A percentile compares a stretch with the other conserved stretches of the same genome.
phyloP scores from a whole-genome alignment of 1,140 invertebrate species.

The Eufriesea mexicana region DNA sequence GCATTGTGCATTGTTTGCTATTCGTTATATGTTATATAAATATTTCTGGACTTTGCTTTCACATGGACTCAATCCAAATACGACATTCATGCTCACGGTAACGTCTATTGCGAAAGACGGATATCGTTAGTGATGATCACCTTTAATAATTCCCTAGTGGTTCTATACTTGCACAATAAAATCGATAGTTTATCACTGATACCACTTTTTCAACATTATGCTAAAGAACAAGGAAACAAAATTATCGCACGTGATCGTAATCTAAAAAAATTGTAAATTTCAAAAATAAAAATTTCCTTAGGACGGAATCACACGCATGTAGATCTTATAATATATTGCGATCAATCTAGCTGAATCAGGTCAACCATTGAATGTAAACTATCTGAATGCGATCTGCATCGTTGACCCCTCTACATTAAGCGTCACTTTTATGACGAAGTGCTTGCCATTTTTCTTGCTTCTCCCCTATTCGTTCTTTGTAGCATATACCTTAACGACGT shows the following conservation, averaged over 20 bases:
- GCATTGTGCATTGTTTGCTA: conserved; percentile 16
- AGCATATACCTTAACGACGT: neutral
- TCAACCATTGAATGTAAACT: conserved; percentile 20
- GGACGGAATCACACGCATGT: neutral
- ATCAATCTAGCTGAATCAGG: conserved; percentile 31
- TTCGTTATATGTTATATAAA: conserved; percentile 42
- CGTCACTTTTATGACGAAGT: neutral
- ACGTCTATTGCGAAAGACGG: conserved; percentile 9
- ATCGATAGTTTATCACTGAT: neutral
- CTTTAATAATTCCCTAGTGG: neutral
- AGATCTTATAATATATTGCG: neutral
- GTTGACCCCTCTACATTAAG: neutral
- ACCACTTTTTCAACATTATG: too few species aligned
- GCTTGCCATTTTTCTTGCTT: neutral
- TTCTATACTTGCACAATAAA: neutral
- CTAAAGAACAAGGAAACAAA: neutral
- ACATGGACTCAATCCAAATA: conserved; percentile 33
- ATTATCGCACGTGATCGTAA: neutral
- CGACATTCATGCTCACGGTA: neutral
- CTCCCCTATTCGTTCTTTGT: neutral
- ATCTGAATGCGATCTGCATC: neutral
- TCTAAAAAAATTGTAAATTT: neutral
- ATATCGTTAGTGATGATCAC: neutral
- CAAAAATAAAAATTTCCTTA: neutral
- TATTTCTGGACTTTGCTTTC: conserved; percentile 25